Evolutionary conservation across 2,113 vertebrate genomes (phyloP).

Genomic region (Podocnemis expansa): DNA sequence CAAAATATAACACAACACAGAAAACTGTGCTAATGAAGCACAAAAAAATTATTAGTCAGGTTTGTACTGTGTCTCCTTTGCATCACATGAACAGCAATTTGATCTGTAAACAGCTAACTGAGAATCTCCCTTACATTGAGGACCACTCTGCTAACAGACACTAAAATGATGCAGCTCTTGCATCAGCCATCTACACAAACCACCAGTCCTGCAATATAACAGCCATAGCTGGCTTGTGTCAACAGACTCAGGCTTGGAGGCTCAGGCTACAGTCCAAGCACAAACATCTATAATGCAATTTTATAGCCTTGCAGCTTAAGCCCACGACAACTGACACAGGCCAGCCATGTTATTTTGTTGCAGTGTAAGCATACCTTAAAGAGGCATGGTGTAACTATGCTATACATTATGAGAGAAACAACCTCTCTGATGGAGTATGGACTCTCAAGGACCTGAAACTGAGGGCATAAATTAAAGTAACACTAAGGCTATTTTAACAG

Average conservation of each 20-base stretch:
- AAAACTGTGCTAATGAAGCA: not conserved
- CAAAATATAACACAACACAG: not conserved
- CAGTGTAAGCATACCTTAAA: not conserved
- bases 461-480: fast-evolving
- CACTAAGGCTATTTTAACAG: not conserved
- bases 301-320: not conserved
- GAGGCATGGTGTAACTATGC: not conserved
- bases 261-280: no score
- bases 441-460: not conserved
- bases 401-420: not conserved
- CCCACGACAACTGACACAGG: not conserved
- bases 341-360: not conserved
- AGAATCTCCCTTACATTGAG: not conserved
- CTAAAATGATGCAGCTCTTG: not conserved
- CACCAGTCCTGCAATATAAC: not conserved
- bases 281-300: not conserved
- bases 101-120: not conserved
- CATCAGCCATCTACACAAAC: not conserved
- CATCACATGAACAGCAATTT: not conserved
- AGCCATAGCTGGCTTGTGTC: not conserved
- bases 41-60: not conserved
- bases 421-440: not conserved
- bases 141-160: fast-evolving
- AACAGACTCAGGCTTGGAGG: not conserved
- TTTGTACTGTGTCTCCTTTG: not conserved